phyloP scores from a whole-genome alignment of 2,888 invertebrate species.

The Craniophora ligustri region DNA sequence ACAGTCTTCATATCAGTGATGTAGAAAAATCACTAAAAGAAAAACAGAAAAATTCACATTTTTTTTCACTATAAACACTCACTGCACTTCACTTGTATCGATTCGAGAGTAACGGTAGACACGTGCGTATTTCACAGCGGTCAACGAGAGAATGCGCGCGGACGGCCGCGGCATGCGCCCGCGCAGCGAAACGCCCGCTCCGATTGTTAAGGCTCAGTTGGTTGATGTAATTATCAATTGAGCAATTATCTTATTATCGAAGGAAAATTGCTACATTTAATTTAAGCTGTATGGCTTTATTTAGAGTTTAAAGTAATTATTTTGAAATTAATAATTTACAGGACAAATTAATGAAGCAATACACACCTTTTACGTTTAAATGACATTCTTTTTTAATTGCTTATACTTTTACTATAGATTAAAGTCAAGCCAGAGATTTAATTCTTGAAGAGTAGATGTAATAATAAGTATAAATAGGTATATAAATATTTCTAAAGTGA shows the following conservation, averaged over 20 bases:
- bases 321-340: slow-evolving; percentile 15
- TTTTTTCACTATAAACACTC: slow-evolving; percentile 51
- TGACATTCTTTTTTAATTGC: too few relatives aligned
- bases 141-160: slow-evolving; percentile 53
- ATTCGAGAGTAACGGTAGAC: slow-evolving; percentile 36
- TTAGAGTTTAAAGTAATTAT: slow-evolving; percentile 17
- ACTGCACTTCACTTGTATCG: slow-evolving; percentile 50
- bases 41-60: slow-evolving; percentile 53
- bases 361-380: too few relatives aligned
- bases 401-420: too few relatives aligned
- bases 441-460: too few relatives aligned
- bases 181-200: slow-evolving; percentile 55
- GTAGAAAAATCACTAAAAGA: slow-evolving; percentile 46
- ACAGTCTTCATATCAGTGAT: slow-evolving; percentile 62
- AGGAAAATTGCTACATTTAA: slow-evolving; percentile 20
- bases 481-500: too few relatives aligned
- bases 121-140: slow-evolving; percentile 45
- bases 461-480: too few relatives aligned
- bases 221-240: slow-evolving; percentile 46
- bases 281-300: neutral
- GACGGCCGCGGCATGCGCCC: slow-evolving; percentile 37
- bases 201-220: slow-evolving; percentile 66
- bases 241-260: slow-evolving; percentile 35
- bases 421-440: too few relatives aligned
- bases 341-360: neutral